phyloP scores from a whole-genome alignment of 2,113 vertebrate genomes.

The Thryonomys swinderianus region DNA sequence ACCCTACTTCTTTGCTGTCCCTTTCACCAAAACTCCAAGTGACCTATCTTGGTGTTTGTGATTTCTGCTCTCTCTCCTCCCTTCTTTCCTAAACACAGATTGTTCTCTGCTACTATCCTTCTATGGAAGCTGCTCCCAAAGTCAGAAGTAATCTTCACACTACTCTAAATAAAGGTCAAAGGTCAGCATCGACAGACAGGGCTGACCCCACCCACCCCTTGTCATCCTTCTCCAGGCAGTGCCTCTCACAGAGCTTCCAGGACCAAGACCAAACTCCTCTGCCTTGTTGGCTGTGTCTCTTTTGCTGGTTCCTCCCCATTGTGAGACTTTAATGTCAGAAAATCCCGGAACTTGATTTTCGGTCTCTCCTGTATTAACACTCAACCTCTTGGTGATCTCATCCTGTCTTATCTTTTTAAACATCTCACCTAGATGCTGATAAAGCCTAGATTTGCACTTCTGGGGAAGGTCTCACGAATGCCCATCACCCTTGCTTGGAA shows the following conservation, averaged over 20 bases:
- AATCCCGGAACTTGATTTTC: neutral
- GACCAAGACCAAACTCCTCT: neutral
- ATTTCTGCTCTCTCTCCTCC: neutral
- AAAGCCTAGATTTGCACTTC: neutral
- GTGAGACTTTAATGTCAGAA: neutral
- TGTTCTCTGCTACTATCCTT: neutral
- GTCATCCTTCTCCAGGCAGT: neutral
- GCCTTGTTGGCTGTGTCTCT: neutral
- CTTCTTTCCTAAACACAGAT: neutral
- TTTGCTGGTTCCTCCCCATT: neutral
- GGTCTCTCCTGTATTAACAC: neutral
- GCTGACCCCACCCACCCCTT: neutral
- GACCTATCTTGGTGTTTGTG: no score
- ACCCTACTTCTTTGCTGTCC: neutral
- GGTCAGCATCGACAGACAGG: no score
- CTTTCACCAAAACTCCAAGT: neutral
- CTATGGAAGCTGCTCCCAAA: neutral
- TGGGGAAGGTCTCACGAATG: neutral
- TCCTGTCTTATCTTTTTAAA: neutral
- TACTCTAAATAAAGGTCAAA: neutral
- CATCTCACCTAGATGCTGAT: neutral
- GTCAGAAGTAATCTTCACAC: neutral
- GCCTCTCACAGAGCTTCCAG: neutral
- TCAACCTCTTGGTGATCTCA: neutral
- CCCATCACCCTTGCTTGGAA: neutral